Conservation (phyloP, 2,113 vertebrate species). For the Boulengeromyrus knoepffleri region DNA sequence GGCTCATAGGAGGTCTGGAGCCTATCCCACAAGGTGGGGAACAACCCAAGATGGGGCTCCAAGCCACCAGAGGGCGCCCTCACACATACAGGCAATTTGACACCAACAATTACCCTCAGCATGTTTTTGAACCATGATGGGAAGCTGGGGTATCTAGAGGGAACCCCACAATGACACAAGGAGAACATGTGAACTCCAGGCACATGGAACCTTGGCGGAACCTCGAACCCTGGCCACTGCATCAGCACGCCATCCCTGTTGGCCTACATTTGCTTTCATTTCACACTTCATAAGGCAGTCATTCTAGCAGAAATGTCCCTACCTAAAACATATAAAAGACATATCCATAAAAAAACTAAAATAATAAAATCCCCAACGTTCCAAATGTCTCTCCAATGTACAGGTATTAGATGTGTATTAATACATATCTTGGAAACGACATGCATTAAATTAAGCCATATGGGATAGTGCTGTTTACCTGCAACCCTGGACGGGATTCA, state of each 20-base stretch:
- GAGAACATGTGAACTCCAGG: not conserved
- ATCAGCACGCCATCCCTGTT: not conserved
- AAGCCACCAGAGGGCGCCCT: not conserved
- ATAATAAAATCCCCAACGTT: not conserved
- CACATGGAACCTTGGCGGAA: not conserved
- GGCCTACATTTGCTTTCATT: not conserved
- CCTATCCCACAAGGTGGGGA: not conserved
- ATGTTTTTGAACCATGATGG: not conserved
- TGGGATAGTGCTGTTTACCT: not conserved
- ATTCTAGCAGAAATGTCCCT: not conserved
- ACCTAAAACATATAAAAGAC: not conserved
- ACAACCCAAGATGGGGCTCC: not conserved
- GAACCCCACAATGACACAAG: not conserved
- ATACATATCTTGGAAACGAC: not conserved
- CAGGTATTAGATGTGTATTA: not conserved
- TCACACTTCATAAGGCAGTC: not conserved
- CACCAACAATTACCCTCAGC: not conserved
- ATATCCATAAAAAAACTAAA: not conserved
- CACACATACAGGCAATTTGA: not conserved
- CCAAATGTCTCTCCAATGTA: not conserved
- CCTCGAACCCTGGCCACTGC: not conserved
- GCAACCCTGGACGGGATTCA: not conserved
- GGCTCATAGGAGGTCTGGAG: not conserved
- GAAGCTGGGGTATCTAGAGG: not conserved
- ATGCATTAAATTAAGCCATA: not conserved